These are phyloP conservation scores for Portunus trituberculatus DNA, from an alignment of 1,140 invertebrate genomes.

Conservation along the genomic window DNA sequence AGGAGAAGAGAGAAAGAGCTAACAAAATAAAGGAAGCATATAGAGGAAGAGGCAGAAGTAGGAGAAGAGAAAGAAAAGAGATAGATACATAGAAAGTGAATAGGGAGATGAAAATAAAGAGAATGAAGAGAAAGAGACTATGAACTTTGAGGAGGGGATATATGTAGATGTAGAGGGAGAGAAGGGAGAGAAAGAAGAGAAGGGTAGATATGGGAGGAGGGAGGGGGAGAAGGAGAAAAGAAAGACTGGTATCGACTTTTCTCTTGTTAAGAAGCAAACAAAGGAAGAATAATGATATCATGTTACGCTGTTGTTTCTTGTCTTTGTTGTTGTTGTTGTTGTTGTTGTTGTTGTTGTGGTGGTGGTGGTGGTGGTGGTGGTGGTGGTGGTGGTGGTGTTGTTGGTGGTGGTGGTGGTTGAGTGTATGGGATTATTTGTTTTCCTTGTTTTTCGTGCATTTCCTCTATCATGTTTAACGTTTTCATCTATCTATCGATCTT, in stretches of 20 bases:
- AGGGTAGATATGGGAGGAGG: neutral
- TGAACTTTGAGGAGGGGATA: neutral
- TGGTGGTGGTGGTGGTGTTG: neutral
- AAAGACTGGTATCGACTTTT: neutral
- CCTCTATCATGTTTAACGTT: no score
- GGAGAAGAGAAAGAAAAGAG: neutral
- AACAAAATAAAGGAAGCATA: neutral
- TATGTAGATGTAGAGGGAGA: neutral
- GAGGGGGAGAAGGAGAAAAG: neutral
- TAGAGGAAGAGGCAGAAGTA: neutral
- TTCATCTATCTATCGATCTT: no score
- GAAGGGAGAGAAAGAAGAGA: neutral
- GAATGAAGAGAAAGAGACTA: neutral
- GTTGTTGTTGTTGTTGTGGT: neutral
- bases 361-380: neutral
- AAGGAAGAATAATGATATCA: neutral
- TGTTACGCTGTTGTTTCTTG: neutral
- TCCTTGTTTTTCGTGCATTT: neutral
- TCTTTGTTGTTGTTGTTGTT: neutral
- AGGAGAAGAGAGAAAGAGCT: neutral
- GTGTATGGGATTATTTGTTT: no score
- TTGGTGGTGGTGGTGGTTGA: neutral
- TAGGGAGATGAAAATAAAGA: neutral
- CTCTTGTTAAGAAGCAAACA: slow-evolving; percentile 11
- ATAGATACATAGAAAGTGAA: neutral